Evolutionary conservation across 2,797 vertebrate species (phyloP), one percentile per base, ranked within the genome.

Genomic region (Pteropus rufus): DNA sequence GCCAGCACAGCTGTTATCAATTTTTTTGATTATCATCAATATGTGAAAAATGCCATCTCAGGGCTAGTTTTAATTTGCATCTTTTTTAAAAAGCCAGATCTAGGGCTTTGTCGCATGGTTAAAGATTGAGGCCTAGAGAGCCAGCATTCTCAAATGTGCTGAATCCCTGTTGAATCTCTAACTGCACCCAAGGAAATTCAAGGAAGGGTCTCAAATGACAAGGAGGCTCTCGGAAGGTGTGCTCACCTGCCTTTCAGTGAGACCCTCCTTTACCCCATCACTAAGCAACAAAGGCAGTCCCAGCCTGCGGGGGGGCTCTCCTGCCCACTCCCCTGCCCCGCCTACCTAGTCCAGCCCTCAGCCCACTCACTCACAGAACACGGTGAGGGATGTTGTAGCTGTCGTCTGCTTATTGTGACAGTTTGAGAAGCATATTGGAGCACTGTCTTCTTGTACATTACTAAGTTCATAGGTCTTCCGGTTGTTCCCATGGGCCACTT

Each of bases 341-440:
- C 19, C 19, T 15, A 54, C 11, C 31, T 36, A 3, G 29, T 19
- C 15, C 24, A 12, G 4, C 21, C 36, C 52, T 7, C 0, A 23
- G 4, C 67, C 60, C 54, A 49, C 18, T 9, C 49, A 98, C 98
- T 98, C 94, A 98, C 98, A 44, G 58, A 97, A 98, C 8, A 98
- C 87, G 0, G 34, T 62, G 77, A 97, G 29, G 4, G 19, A 18
- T 26, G 75, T 1, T 0, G 0, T 0, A 0, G 29, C 58, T 0
- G 1, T 0, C 0, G 2, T 0, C 49, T 93, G 92, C 0, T 0
- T 0, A 0, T 0, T 0, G 0, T 0, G 0, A 21, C 98, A 98
- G 11, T 0, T 18, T 0, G 84, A 54, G 12, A 49, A 97, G 65
- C 98, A 98, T 0, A 93, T 3, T 0, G 62, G 90, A 0, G 0